Percentiles rank a stretch among this genome's conserved stretches.
Conservation (phyloP, 2,113 vertebrate genomes). For the Corythaixoides concolor region DNA sequence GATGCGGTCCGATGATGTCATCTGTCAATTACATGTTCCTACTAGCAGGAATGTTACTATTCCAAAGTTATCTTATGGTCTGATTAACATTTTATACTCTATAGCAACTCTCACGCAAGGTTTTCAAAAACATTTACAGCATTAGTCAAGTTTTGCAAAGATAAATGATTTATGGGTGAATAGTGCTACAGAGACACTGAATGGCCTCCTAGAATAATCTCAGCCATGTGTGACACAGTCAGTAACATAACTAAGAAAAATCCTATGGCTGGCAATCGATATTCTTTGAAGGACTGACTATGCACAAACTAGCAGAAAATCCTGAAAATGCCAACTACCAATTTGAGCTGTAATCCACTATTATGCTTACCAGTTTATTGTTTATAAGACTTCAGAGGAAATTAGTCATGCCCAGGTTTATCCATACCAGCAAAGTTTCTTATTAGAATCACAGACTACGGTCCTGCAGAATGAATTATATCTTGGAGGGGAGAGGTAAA, state of each 20-base stretch:
- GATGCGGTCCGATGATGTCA: neutral
- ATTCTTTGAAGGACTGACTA: neutral
- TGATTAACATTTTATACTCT: neutral
- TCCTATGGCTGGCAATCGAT: neutral
- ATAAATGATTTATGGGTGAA: neutral
- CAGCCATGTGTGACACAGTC: neutral
- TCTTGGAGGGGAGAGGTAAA: neutral
- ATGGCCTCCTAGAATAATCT: neutral
- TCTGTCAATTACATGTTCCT: neutral
- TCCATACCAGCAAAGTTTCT: neutral
- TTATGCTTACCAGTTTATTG: neutral
- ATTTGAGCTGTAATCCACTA: neutral
- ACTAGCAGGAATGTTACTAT: fast-evolving
- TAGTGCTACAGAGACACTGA: neutral
- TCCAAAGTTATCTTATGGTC: neutral
- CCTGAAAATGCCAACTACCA: neutral
- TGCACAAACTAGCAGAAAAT: neutral
- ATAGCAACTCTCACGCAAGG: neutral
- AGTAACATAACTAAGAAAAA: neutral
- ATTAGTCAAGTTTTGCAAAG: neutral
- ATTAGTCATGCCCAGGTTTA: neutral
- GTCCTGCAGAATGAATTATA: neutral
- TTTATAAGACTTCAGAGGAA: neutral
- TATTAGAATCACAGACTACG: neutral
- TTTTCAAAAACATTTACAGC: neutral